A percentile compares a stretch with the other conserved stretches of the same genome.
phyloP scores from a whole-genome alignment of 2,888 invertebrate species.

The Macaria liturata region DNA sequence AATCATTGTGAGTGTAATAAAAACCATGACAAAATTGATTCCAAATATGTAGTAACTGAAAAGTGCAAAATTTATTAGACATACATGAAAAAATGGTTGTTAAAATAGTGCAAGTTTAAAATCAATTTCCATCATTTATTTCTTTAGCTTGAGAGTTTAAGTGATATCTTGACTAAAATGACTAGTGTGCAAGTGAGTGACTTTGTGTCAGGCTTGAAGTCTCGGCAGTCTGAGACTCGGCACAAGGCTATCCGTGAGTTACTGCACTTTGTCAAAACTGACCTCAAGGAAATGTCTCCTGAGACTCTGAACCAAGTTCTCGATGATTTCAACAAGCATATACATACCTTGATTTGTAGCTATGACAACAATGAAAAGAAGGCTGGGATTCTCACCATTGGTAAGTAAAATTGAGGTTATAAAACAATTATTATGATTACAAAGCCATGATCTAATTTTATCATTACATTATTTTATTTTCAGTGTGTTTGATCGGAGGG shows the following conservation, averaged over 20 bases:
- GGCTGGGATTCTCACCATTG: constrained; percentile 96
- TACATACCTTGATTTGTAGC: constrained; percentile 96
- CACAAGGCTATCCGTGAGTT: constrained; percentile 94
- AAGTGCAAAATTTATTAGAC: background rate
- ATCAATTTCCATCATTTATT: background rate
- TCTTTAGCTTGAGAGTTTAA: background rate
- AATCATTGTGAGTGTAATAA: background rate
- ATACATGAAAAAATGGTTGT: too few relatives aligned
- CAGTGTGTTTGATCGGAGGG: constrained; percentile 95
- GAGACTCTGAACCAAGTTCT: constrained; percentile 94
- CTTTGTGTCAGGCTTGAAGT: constrained; percentile 93
- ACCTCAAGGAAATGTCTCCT: constrained; percentile 92
- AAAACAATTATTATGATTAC: background rate
- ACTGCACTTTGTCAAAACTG: constrained; percentile 94
- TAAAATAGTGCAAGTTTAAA: background rate
- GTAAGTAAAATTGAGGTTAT: constrained; percentile 66
- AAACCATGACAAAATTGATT: background rate
- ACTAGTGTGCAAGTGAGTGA: constrained; percentile 84
- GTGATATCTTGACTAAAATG: constrained; percentile 42
- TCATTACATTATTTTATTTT: constrained; percentile 43
- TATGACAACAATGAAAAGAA: constrained; percentile 96
- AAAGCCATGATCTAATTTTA: background rate
- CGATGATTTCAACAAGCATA: constrained; percentile 97
- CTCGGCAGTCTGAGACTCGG: constrained; percentile 92
- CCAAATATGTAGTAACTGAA: background rate